Base-by-base conservation (phyloP, 2,888 invertebrate species). In the Leucophenga maculata region DNA sequence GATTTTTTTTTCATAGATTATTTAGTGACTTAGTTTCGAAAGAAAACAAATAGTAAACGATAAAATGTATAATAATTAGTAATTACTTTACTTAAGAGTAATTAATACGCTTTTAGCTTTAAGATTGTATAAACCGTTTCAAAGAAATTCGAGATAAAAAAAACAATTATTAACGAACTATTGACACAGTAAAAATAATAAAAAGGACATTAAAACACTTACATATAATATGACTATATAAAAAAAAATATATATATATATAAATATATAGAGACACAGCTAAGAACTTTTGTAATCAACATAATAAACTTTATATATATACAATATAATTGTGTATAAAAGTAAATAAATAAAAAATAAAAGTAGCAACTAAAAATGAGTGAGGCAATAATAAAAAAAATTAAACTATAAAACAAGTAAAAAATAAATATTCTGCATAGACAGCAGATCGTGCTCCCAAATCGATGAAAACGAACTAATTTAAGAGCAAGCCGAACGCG, bases 101-200 rank as follows among this genome's bases (percentile, higher is more conserved):
- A 86, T 85, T 84, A 86, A 87, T 88, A 88, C 88, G 87, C 87
- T 88, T 88, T 83, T 88, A 88, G 86, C 80, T 73, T 73, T 88
- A 88, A 88, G 88, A 86, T 86, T 86, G 85, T 87, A 83, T 79
- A 86, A 77, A 85, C 78, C 78, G 77, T 82, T 84, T 84, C 80
- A 80, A 73, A 74, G 74, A 72, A 78, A 77, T 70, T 72, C 66
- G 55, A 67, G n/a, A n/a, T n/a, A n/a, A n/a, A 68, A 75, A 73
- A 72, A 72, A 66, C 48, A 54, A 69, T 64, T 59, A 16, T 59
- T 32, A n/a, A n/a, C 1, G 55, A 11, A 55, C 6, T 55, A 9
- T 26, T 26, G 18, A 54, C 3, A 18, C 4, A 54, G 6, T 18
- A 54, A 54, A 54, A 22, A 22, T 26, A 22, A 14, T 11, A 22